A percentile compares a stretch with the other conserved stretches of the same genome.
phyloP scores from a whole-genome alignment of 2,888 invertebrate genomes.

The Anthoptus insignis region DNA sequence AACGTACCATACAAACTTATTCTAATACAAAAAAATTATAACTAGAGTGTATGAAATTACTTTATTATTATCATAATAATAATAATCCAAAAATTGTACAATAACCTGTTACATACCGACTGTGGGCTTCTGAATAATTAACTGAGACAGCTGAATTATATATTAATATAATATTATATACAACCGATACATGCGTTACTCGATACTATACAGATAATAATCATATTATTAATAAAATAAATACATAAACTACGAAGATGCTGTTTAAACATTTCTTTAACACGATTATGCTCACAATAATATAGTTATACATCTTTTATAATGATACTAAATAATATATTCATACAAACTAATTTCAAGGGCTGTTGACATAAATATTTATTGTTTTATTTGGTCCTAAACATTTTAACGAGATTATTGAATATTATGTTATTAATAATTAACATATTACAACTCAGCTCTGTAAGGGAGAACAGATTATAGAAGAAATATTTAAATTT shows the following conservation, averaged over 20 bases:
- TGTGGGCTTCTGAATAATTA: constrained; percentile 5
- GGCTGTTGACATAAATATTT: neutral
- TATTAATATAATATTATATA: neutral
- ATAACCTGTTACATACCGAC: constrained; percentile 52
- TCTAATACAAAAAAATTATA: constrained; percentile 72
- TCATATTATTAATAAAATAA: neutral
- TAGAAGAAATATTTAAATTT: neutral
- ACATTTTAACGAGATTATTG: neutral
- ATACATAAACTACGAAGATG: neutral
- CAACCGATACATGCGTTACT: neutral
- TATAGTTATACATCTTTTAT: constrained; percentile 1
- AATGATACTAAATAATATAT: neutral
- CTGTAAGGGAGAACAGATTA: constrained; percentile 3
- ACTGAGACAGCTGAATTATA: constrained; percentile 20
- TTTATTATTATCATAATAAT: constrained; percentile 54
- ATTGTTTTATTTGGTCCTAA: constrained; percentile 3
- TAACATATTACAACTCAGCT: constrained; percentile 1
- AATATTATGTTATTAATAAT: neutral
- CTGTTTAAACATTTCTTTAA: neutral
- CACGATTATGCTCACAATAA: neutral
- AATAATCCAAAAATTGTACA: constrained; percentile 70
- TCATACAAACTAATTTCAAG: neutral
- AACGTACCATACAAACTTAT: constrained; percentile 69
- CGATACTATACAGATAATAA: neutral
- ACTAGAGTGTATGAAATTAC: constrained; percentile 76